These are phyloP conservation scores for Apamea crenata DNA, from an alignment of 2,888 invertebrate genomes.

Conservation along the genomic window DNA sequence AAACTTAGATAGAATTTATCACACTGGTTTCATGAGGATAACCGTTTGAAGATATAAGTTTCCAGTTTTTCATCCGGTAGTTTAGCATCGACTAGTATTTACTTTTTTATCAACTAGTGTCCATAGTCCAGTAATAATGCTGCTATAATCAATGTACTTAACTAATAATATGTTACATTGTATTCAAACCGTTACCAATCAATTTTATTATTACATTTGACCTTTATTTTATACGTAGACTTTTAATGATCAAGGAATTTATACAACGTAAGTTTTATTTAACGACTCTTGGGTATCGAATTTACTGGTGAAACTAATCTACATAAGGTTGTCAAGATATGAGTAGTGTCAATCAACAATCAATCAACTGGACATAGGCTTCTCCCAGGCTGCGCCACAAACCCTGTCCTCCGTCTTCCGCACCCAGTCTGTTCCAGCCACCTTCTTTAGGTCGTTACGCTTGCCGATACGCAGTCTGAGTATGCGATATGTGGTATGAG, in stretches of 20 bases:
- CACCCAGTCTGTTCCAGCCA: no score
- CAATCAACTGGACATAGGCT: no score
- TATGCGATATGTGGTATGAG: no score
- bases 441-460: no score
- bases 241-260: constrained; percentile 1
- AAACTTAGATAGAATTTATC: background rate
- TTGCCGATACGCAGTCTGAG: no score
- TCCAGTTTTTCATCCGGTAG: background rate
- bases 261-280: background rate
- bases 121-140: background rate
- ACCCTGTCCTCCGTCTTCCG: no score
- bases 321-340: no score
- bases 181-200: constrained; percentile 1
- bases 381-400: no score
- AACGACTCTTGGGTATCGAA: background rate
- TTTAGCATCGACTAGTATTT: background rate
- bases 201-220: constrained; percentile 23
- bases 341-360: no score
- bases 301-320: no score
- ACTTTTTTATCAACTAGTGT: background rate
- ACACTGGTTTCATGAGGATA: background rate
- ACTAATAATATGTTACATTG: constrained; percentile 11
- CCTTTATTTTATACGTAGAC: background rate
- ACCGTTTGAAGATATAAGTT: background rate
- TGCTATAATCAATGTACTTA: background rate